These are phyloP conservation scores for Oceanodroma leucorhoa DNA, from an alignment of 2,797 vertebrate species.

Conservation along the genomic window DNA sequence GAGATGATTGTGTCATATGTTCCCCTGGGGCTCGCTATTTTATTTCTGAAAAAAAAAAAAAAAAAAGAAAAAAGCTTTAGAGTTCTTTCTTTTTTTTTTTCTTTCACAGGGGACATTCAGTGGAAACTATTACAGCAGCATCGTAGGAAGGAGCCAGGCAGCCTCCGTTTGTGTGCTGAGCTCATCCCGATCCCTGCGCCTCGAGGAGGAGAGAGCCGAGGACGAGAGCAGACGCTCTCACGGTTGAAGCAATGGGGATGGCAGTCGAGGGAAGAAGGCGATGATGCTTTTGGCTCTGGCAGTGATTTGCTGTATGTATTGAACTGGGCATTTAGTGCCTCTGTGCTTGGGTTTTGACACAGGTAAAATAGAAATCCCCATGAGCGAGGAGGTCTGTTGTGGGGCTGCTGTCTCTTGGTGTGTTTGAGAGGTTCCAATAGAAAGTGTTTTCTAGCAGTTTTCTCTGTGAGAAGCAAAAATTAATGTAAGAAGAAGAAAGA, in stretches of 20 bases:
- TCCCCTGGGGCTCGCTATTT: background rate
- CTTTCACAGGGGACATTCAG: background rate
- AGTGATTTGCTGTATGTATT: background rate
- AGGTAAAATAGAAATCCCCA: background rate
- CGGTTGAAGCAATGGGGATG: rapidly evolving
- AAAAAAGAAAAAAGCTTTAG: background rate
- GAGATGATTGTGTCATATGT: conserved; percentile 36
- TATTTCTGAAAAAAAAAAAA: background rate
- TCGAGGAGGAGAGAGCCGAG: rapidly evolving
- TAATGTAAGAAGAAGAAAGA: background rate
- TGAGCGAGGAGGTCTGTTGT: background rate
- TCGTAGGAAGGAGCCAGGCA: background rate
- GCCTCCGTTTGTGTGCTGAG: background rate
- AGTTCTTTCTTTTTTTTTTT: background rate
- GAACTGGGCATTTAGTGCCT: background rate
- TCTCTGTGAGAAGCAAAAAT: background rate
- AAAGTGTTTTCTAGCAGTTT: background rate
- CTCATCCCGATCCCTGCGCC: background rate
- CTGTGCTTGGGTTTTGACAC: background rate
- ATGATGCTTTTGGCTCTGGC: background rate
- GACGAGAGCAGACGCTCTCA: rapidly evolving
- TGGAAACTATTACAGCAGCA: conserved; percentile 3
- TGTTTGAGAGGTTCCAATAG: background rate
- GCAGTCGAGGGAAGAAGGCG: background rate
- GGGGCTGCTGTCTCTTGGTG: background rate